Conservation (phyloP, 2,888 invertebrate species). For the Aproaerema taeniolella region DNA sequence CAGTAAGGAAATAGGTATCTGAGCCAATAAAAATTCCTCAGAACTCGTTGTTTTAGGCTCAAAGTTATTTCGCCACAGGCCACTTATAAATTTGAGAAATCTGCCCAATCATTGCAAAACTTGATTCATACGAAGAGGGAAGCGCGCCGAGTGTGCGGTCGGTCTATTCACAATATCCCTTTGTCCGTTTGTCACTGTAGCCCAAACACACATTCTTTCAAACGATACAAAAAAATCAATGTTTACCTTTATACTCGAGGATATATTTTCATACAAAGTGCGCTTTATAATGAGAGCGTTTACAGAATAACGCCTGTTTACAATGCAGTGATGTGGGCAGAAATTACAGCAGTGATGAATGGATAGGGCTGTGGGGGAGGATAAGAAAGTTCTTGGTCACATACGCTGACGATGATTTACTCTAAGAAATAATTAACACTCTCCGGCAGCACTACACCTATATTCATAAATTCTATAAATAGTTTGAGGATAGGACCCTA, state of each 20-base stretch:
- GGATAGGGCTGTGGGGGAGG: conserved; percentile 32
- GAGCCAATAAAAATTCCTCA: too few species aligned
- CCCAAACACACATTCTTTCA: conserved; percentile 72
- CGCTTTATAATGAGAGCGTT: conserved; percentile 67
- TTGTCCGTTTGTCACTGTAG: conserved; percentile 65
- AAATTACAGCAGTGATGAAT: conserved; percentile 69
- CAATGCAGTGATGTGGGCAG: conserved; percentile 59
- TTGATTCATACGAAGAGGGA: conserved; percentile 6
- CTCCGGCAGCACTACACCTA: too few species aligned
- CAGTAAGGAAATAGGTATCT: too few species aligned
- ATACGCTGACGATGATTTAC: too few species aligned
- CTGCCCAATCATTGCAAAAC: conserved; percentile 1
- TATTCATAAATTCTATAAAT: too few species aligned
- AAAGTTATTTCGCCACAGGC: too few species aligned
- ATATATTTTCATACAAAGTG: conserved; percentile 74
- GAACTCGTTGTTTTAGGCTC: too few species aligned
- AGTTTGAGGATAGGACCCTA: too few species aligned
- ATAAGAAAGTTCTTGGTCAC: background rate
- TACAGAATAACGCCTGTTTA: conserved; percentile 74
- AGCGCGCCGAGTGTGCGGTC: conserved; percentile 68
- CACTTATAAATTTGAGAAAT: too few species aligned
- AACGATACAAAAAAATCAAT: conserved; percentile 62
- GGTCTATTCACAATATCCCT: conserved; percentile 66
- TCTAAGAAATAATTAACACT: too few species aligned
- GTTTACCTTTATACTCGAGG: conserved; percentile 75